These are phyloP conservation scores for Diceros bicornis DNA, from an alignment of 2,797 vertebrate species.

Conservation along the genomic window DNA sequence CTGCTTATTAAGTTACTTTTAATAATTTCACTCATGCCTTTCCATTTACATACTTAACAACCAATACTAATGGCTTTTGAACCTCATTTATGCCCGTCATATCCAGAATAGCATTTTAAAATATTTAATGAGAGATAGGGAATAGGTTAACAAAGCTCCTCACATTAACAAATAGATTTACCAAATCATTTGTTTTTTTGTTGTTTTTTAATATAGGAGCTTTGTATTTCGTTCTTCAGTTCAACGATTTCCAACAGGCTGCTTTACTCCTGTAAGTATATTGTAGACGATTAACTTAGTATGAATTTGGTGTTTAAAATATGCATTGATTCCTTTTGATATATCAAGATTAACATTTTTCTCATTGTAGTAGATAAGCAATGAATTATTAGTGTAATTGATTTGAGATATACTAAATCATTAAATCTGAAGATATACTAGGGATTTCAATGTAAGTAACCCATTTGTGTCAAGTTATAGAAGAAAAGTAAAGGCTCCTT, in stretches of 20 bases:
- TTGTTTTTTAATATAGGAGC: slow-evolving; percentile 86
- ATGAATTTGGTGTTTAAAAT: slow-evolving; percentile 36
- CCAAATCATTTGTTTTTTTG: slow-evolving; percentile 28
- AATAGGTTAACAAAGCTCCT: slow-evolving; percentile 54
- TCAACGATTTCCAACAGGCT: slow-evolving; percentile 88
- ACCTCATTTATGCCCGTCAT: not conserved
- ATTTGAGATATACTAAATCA: not conserved
- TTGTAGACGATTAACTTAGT: not conserved
- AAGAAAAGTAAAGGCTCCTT: slow-evolving; percentile 5
- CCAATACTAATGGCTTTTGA: slow-evolving; percentile 34
- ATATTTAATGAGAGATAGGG: slow-evolving; percentile 30
- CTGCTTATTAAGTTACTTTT: not conserved
- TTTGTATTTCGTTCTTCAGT: slow-evolving; percentile 92
- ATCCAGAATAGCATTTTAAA: slow-evolving; percentile 42
- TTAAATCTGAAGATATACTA: not conserved
- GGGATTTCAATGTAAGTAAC: not conserved
- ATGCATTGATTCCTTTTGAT: not conserved
- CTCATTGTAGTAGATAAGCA: slow-evolving; percentile 30
- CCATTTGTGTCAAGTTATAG: not conserved
- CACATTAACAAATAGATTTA: slow-evolving; percentile 13
- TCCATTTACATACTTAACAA: not conserved
- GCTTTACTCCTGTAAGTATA: slow-evolving; percentile 92
- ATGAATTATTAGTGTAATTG: not conserved
- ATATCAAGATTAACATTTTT: not conserved
- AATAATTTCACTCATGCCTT: not conserved